Percentiles rank a stretch among this genome's conserved stretches.
Conservation (phyloP, 2,888 invertebrate species). For the Spilosoma lubricipeda region DNA sequence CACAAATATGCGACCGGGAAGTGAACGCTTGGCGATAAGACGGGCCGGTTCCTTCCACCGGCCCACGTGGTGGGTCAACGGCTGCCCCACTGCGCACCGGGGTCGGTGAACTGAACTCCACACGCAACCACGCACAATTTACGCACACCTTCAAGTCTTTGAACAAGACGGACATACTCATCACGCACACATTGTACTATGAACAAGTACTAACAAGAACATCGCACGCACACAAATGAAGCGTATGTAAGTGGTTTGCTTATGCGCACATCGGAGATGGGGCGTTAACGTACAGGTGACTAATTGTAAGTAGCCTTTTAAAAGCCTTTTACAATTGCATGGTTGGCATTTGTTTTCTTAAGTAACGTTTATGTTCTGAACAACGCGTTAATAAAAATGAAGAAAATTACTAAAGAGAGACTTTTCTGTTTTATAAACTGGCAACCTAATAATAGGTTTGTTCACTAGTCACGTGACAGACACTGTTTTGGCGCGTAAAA, state of each 20-base stretch:
- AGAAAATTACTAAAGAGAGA: neutral
- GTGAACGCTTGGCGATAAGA: constrained; percentile 63
- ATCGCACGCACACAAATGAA: constrained; percentile 33
- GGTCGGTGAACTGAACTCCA: constrained; percentile 73
- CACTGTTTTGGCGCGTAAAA: constrained; percentile 5
- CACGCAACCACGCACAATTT: constrained; percentile 48
- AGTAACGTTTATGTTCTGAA: neutral
- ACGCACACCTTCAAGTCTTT: constrained; percentile 33
- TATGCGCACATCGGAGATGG: constrained; percentile 48
- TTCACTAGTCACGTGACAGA: neutral
- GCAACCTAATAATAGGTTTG: neutral
- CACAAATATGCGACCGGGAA: constrained; percentile 63
- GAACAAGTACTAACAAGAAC: constrained; percentile 22
- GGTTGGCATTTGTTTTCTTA: constrained; percentile 35
- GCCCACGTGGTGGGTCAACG: constrained; percentile 85
- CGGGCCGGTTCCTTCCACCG: constrained; percentile 61
- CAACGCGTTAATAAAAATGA: neutral
- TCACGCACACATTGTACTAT: constrained; percentile 39
- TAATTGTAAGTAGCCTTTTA: constrained; percentile 63
- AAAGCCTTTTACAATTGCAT: constrained; percentile 41
- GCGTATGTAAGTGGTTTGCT: constrained; percentile 37
- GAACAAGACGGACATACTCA: constrained; percentile 35
- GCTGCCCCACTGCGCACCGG: constrained; percentile 80
- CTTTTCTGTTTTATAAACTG: constrained; percentile 1
- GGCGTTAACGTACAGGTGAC: constrained; percentile 66